A percentile compares a stretch with the other conserved stretches of the same genome.
Conservation (phyloP, 2,797 vertebrate species). For the Gobio occitaniae region DNA sequence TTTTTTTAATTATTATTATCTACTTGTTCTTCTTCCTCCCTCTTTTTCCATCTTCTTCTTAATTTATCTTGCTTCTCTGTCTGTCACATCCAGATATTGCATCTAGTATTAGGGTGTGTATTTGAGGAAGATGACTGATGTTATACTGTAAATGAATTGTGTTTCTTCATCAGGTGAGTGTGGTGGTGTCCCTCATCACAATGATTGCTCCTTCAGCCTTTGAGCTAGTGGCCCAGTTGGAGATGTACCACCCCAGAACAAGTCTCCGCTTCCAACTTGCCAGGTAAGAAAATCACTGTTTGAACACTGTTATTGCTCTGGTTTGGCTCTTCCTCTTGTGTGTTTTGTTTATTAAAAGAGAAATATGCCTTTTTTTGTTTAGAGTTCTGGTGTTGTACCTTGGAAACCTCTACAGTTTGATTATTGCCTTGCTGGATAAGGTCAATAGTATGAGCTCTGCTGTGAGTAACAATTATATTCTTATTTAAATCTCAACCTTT, state of each 20-base stretch:
- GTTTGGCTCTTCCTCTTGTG: not conserved
- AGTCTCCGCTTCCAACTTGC: constrained; percentile 94
- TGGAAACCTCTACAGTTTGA: constrained; percentile 97
- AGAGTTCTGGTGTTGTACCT: constrained; percentile 97
- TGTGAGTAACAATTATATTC: constrained; percentile 74
- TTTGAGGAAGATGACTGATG: not conserved
- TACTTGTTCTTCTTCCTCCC: not conserved
- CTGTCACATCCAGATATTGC: not conserved
- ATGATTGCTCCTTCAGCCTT: constrained; percentile 98
- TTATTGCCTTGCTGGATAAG: constrained; percentile 97
- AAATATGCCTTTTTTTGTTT: constrained; percentile 45
- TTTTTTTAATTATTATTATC: not conserved
- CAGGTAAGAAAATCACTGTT: constrained; percentile 77
- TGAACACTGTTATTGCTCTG: not conserved
- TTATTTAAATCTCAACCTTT: not conserved
- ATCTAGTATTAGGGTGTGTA: not conserved
- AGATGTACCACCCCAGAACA: constrained; percentile 96
- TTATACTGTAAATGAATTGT: not conserved
- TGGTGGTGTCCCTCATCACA: constrained; percentile 97
- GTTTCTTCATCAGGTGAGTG: constrained; percentile 85
- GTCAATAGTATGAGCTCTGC: constrained; percentile 92
- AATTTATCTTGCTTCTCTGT: not conserved
- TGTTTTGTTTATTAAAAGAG: not conserved
- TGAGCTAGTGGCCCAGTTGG: constrained; percentile 92
- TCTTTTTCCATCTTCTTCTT: not conserved